A percentile compares a stretch with the other conserved stretches of the same genome.
Conservation (phyloP, 2,888 invertebrate species). For the Phengaris alcon region DNA sequence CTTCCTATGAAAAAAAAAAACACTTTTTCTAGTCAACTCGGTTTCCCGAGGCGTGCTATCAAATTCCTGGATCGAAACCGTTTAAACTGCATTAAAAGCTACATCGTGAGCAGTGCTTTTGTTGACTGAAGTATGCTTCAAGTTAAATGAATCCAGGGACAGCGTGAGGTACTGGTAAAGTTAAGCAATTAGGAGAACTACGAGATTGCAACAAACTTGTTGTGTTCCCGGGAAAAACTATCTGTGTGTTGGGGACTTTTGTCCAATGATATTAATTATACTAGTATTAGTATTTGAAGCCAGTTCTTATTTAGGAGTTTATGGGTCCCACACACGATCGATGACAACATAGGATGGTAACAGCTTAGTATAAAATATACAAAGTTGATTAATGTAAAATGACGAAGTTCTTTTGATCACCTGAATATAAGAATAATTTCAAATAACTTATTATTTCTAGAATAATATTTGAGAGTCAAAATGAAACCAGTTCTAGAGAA, state of each 20-base stretch:
- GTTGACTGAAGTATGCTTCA: constrained; percentile 57
- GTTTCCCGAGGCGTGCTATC: constrained; percentile 13
- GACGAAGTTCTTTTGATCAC: too few species aligned
- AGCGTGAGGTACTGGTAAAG: constrained; percentile 63
- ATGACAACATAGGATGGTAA: too few species aligned
- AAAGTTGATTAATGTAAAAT: too few species aligned
- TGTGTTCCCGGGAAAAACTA: constrained; percentile 69
- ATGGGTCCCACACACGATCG: too few species aligned
- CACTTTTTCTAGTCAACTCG: constrained; percentile 17
- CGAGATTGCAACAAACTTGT: constrained; percentile 71
- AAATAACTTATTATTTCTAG: too few species aligned
- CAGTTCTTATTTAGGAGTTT: too few species aligned
- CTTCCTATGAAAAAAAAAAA: constrained; percentile 13
- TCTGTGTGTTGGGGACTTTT: neutral
- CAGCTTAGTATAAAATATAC: too few species aligned
- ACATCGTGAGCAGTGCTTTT: constrained; percentile 42
- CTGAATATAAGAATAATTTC: too few species aligned
- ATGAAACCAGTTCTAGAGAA: too few species aligned
- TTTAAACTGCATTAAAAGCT: constrained; percentile 37
- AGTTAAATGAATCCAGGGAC: constrained; percentile 64
- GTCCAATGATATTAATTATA: neutral
- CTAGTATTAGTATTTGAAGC: neutral
- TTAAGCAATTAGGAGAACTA: constrained; percentile 74
- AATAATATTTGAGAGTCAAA: too few species aligned
- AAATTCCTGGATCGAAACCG: constrained; percentile 32